A percentile compares a stretch with the other conserved stretches of the same genome.
Conservation (phyloP, 2,797 vertebrate species). For the Hephaestus fuliginosus region DNA sequence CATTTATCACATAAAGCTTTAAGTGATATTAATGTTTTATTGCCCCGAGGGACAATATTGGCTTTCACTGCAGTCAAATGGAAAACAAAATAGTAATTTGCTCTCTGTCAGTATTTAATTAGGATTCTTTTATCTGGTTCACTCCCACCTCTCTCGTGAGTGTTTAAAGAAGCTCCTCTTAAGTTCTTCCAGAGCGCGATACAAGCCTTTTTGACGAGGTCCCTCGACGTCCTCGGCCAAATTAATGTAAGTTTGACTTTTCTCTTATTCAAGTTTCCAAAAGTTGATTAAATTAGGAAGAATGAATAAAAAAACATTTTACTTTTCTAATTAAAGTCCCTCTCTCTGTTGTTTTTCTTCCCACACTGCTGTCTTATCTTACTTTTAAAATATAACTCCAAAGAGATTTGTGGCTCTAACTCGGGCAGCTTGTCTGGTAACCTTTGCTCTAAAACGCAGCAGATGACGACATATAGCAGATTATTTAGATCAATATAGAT, state of each 20-base stretch:
- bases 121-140: slow-evolving; percentile 28
- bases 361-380: neutral
- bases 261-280: neutral
- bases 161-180: slow-evolving; percentile 21
- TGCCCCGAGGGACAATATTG: slow-evolving; percentile 13
- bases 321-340: neutral
- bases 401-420: neutral
- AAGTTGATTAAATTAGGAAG: neutral
- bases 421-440: neutral
- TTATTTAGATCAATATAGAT: neutral
- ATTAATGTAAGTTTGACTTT: neutral
- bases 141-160: slow-evolving; percentile 16
- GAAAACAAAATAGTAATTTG: slow-evolving; percentile 46
- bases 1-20: slow-evolving; percentile 45
- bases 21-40: slow-evolving; percentile 39
- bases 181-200: slow-evolving; percentile 3
- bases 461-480: neutral
- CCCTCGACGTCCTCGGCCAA: neutral
- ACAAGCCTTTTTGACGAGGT: neutral
- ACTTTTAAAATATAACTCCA: neutral
- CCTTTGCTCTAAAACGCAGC: neutral
- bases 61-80: slow-evolving; percentile 31
- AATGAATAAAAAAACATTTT: no score
- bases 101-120: slow-evolving; percentile 30
- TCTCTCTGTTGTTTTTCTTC: neutral